phyloP scores from a whole-genome alignment of 2,888 invertebrate genomes.

The Asteroscopus sphinx region DNA sequence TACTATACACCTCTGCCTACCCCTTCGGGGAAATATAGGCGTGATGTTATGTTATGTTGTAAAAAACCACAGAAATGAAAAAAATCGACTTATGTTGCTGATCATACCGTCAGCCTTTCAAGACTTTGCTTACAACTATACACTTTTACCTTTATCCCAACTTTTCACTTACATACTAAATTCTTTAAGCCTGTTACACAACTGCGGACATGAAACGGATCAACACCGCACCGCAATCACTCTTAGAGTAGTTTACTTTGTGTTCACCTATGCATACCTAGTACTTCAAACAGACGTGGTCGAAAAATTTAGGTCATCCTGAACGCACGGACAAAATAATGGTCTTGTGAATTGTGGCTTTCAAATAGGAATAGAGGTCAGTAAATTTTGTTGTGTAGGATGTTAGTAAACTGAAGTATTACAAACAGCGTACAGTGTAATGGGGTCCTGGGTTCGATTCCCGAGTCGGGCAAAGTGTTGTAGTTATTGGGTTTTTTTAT shows the following conservation, averaged over 20 bases:
- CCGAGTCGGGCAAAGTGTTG: no score
- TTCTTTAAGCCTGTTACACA: conserved; percentile 13
- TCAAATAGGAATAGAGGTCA: conserved; percentile 6
- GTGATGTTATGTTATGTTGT: no score
- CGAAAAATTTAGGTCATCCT: conserved; percentile 34
- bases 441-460: no score
- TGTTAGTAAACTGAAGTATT: no score
- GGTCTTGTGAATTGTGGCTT: conserved; percentile 27
- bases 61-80: no score
- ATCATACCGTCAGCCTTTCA: no score
- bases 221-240: conserved; percentile 44
- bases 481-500: no score
- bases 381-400: neutral
- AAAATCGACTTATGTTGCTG: no score
- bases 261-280: conserved; percentile 42
- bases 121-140: neutral
- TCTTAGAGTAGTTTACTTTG: conserved; percentile 49
- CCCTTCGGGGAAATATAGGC: no score
- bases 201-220: conserved; percentile 21
- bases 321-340: conserved; percentile 31
- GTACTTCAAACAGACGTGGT: conserved; percentile 27
- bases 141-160: neutral
- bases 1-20: no score
- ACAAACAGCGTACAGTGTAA: no score
- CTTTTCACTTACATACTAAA: neutral